Evolutionary conservation across 2,797 vertebrate species (phyloP).

Genomic region (Cyclopterus lumpus): DNA sequence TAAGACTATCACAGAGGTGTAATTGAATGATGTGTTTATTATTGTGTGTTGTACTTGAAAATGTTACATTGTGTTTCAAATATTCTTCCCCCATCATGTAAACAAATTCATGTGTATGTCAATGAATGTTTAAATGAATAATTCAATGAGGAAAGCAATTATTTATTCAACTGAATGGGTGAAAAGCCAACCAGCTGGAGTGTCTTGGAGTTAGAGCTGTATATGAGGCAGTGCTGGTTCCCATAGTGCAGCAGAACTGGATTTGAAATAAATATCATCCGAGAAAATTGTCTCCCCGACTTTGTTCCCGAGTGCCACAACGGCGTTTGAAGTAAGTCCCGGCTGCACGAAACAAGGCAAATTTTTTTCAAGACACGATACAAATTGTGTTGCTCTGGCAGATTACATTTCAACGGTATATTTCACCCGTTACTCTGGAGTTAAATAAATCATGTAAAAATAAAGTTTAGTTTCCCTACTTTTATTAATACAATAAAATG

Average conservation of each 20-base stretch:
- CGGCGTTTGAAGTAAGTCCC: background rate
- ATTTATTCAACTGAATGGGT: background rate
- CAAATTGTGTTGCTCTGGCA: background rate
- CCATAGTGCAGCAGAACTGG: background rate
- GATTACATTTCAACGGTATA: background rate
- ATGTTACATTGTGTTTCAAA: background rate
- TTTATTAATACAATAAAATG: background rate
- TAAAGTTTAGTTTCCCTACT: background rate
- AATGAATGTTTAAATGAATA: too few relatives aligned
- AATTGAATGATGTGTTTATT: background rate
- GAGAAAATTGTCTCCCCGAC: background rate
- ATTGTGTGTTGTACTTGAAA: background rate
- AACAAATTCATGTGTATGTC: too few relatives aligned
- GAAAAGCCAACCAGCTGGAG: background rate
- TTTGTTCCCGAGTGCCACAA: background rate
- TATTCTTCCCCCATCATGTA: background rate
- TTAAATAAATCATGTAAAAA: background rate
- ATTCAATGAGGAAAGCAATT: background rate
- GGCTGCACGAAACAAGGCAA: background rate
- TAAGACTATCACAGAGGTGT: too few relatives aligned
- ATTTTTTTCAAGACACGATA: background rate
- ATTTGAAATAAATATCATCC: slow-evolving; percentile 11
- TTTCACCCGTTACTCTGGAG: background rate
- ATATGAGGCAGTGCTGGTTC: background rate
- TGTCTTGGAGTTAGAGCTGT: background rate